Evolutionary conservation across 2,113 vertebrate species (phyloP).

Genomic region (Eolophus roseicapilla): DNA sequence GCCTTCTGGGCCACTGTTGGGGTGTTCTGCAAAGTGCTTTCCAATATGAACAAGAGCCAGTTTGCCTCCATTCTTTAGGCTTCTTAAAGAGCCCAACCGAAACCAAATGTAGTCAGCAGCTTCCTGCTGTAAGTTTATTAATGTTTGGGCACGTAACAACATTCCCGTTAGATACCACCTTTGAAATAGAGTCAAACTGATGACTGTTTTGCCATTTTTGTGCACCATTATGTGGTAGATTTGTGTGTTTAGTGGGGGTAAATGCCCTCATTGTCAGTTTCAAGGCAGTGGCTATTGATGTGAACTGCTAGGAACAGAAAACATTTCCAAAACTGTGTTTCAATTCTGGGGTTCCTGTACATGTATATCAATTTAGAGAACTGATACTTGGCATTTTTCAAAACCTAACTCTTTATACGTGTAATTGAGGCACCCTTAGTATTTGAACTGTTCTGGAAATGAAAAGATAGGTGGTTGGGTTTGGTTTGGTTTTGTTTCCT

Average conservation of each 20-base stretch:
- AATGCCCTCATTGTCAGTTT: background rate
- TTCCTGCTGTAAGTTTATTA: background rate
- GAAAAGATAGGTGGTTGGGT: background rate
- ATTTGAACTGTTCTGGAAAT: background rate
- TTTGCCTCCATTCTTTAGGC: background rate
- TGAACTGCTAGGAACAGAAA: background rate
- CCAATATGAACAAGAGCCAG: background rate
- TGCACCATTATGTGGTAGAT: background rate
- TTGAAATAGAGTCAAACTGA: background rate
- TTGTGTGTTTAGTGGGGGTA: background rate
- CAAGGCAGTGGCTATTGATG: background rate
- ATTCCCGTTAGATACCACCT: background rate
- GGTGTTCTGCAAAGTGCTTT: background rate
- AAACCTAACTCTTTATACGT: background rate
- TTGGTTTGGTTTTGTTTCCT: background rate
- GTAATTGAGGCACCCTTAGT: background rate
- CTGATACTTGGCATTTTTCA: background rate
- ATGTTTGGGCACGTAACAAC: background rate
- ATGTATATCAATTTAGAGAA: background rate
- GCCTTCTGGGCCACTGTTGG: rapidly evolving
- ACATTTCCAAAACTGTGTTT: background rate
- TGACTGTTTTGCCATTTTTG: background rate
- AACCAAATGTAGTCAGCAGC: background rate
- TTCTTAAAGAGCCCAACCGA: background rate
- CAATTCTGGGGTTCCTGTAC: background rate